Evolutionary conservation across 2,113 vertebrate species (phyloP).

Genomic region (Pelodiscus sinensis): DNA sequence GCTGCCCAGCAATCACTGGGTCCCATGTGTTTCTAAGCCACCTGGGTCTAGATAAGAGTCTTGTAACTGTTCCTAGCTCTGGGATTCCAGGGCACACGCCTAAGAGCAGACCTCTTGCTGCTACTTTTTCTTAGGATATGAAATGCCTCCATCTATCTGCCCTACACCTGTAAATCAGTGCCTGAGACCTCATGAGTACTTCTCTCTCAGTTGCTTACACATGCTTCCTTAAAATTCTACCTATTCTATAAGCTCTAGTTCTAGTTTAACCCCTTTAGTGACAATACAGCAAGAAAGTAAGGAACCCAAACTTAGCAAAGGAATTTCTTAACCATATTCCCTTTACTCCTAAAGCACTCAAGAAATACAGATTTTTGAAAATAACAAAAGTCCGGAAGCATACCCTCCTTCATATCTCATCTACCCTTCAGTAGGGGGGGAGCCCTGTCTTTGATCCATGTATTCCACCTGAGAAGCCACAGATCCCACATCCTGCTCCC

Average conservation of each 20-base stretch:
- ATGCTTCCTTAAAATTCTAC: neutral
- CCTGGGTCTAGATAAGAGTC: neutral
- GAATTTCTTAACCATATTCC: neutral
- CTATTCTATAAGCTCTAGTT: rapidly evolving
- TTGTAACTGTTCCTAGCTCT: rapidly evolving
- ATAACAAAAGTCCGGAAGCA: neutral
- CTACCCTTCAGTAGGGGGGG: neutral
- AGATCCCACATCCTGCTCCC: neutral
- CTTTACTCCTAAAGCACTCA: neutral
- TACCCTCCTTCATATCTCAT: neutral
- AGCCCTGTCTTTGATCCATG: neutral
- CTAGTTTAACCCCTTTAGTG: neutral
- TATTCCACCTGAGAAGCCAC: neutral
- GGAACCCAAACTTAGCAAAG: neutral
- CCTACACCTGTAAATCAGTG: neutral
- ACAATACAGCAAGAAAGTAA: neutral
- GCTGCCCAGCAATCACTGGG: neutral
- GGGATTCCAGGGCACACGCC: rapidly evolving
- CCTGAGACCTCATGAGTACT: neutral
- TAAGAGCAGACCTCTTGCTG: neutral
- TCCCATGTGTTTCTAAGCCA: rapidly evolving
- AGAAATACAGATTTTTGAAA: neutral
- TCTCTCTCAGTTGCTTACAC: neutral
- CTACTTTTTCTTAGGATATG: neutral
- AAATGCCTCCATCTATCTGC: neutral